A percentile compares a stretch with the other conserved stretches of the same genome.
These are phyloP conservation scores for Azorinus chamasolen DNA, from an alignment of 2,888 invertebrate genomes.

Conservation along the genomic window DNA sequence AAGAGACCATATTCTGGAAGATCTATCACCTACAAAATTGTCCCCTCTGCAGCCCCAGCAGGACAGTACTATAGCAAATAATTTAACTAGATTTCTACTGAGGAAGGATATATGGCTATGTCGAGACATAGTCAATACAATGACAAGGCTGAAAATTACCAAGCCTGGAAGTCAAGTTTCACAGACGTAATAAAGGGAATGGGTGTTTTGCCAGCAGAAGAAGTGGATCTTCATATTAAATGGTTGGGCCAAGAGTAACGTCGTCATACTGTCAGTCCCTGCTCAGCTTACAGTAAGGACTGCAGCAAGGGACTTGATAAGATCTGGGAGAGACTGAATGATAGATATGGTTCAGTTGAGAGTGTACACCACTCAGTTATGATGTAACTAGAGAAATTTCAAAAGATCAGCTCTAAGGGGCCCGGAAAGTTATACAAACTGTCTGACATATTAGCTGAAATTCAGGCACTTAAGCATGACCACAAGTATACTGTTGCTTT, in stretches of 20 bases:
- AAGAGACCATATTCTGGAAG: no score
- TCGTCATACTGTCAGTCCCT: slow-evolving; percentile 12
- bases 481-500: slow-evolving; percentile 34
- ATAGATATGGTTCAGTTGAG: slow-evolving; percentile 27
- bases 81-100: slow-evolving; percentile 26
- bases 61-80: no score
- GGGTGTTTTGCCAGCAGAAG: slow-evolving; percentile 19
- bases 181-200: slow-evolving; percentile 24
- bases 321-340: slow-evolving; percentile 33
- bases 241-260: slow-evolving; percentile 12
- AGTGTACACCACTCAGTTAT: slow-evolving; percentile 20
- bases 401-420: slow-evolving; percentile 23
- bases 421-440: slow-evolving; percentile 15
- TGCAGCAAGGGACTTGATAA: slow-evolving; percentile 20
- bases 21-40: no score
- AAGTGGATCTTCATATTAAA: slow-evolving; percentile 31
- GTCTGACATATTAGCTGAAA: slow-evolving; percentile 28
- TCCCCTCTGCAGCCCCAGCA: no score
- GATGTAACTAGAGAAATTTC: slow-evolving; percentile 33
- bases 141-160: slow-evolving; percentile 27
- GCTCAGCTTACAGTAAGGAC: no score
- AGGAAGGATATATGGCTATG: slow-evolving; percentile 19
- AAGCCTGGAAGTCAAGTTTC: slow-evolving; percentile 35
- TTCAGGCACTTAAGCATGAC: slow-evolving; percentile 46
- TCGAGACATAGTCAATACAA: slow-evolving; percentile 13